Percentiles rank a stretch among this genome's conserved stretches.
phyloP scores from a whole-genome alignment of 2,113 vertebrate genomes.

The Shinisaurus crocodilurus region DNA sequence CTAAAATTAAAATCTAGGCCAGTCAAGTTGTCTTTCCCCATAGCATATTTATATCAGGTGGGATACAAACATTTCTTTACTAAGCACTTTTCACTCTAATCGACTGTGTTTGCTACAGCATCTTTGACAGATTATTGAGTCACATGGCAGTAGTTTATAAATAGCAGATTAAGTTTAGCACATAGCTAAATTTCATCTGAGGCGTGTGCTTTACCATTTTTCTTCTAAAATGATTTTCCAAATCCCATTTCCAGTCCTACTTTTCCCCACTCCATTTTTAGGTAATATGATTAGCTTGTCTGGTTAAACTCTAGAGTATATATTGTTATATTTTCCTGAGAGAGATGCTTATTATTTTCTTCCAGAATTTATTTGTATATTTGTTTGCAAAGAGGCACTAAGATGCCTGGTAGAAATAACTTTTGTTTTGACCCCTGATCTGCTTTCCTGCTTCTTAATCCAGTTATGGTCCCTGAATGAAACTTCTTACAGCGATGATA shows the following conservation, averaged over 20 bases:
- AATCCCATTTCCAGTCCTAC: neutral
- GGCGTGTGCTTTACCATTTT: conserved; percentile 6
- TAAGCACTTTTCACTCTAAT: conserved; percentile 7
- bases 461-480: neutral
- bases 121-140: conserved; percentile 11
- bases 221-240: neutral
- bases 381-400: neutral
- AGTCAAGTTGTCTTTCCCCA: neutral
- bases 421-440: neutral
- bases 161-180: conserved; percentile 23
- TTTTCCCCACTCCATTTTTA: neutral
- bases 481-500: neutral
- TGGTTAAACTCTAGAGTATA: neutral
- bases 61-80: neutral
- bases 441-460: neutral
- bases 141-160: conserved; percentile 1
- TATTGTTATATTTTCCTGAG: neutral
- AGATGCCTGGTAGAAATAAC: neutral
- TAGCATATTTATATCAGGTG: conserved; percentile 1
- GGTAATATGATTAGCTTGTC: conserved; percentile 1
- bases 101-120: neutral
- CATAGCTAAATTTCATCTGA: conserved; percentile 1
- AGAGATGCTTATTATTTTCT: neutral
- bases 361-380: neutral
- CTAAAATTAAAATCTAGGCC: conserved; percentile 16